Base-by-base conservation (phyloP, 2,888 invertebrate species). In the Phaonia tiefii region DNA sequence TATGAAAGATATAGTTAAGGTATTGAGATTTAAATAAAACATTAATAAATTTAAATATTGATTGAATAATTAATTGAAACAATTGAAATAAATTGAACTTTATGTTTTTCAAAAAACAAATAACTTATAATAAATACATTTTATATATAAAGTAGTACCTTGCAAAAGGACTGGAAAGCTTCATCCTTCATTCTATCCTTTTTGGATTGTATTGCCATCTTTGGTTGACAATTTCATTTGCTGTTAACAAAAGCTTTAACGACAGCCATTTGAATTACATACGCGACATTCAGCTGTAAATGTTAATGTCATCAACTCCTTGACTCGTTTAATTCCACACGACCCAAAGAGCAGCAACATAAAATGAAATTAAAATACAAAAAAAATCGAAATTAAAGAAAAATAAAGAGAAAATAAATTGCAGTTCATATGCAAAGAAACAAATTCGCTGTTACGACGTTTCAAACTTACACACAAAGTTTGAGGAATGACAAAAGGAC, bases 221-320 rank as follows among this genome's bases (percentile, higher is more conserved):
- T 8, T 13, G 22, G 54, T 54, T 54, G 54, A 54, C 54, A 81
- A 81, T 81, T 81, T 81, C 78, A 81, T 81, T 81, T 81, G 75
- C 81, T 81, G 81, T 78, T 78, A 78, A 81, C 81, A 81, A 81
- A 81, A 66, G 77, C 78, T 77, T 81, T 81, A 81, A 81, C 81
- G 80, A 80, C 80, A 76, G 60, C 58, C 75, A 81, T 81, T 81
- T 72, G 75, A 78, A 78, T 71, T 31, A 31, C 31, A 60, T 67
- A 78, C 60, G 56, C 37, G 20, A 1, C 7, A n/a, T 25, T 77
- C 66, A 74, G 75, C 77, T 70, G 72, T 78, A 78, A 81, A 78
- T 81, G 81, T 63, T 75, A 69, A 77, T 31, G 60, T 56, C 78
- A 81, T 75, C 74, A 72, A 71, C 78, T 78, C 75, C 75, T 78